Evolutionary conservation across 37 sponge, comb jelly and placozoan species (phyloP).

Genomic region (Chondrilla cf. caribensis): DNA sequence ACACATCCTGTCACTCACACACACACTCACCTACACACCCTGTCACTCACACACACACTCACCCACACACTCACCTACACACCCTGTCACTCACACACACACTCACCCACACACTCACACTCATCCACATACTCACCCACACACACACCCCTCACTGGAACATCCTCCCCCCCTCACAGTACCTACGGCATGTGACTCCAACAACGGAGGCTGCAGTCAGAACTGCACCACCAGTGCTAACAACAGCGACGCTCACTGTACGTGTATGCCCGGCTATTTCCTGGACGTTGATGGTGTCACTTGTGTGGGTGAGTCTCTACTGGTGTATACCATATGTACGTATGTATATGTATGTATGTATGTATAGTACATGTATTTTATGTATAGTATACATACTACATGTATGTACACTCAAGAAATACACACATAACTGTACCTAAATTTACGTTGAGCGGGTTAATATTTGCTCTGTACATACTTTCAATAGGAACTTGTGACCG

Average conservation of each 20-base stretch:
- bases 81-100: too few relatives aligned
- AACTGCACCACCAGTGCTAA: background rate
- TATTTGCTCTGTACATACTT: too few relatives aligned
- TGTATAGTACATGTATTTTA: too few relatives aligned
- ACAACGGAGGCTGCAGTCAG: slow-evolving; percentile 33
- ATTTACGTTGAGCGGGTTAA: background rate
- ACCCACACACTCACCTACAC: too few relatives aligned
- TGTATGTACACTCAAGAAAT: background rate
- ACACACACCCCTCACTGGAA: background rate
- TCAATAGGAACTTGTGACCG: background rate
- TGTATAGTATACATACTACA: background rate
- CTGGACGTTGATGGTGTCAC: slow-evolving; percentile 22
- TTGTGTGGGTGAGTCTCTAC: slow-evolving; percentile 16
- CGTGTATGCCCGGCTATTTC: slow-evolving; percentile 23
- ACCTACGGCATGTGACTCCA: background rate
- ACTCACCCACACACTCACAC: background rate
- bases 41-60: too few relatives aligned
- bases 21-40: too few relatives aligned
- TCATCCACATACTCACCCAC: background rate
- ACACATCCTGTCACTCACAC: too few relatives aligned
- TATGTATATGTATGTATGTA: background rate
- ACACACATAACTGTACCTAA: background rate
- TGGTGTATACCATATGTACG: background rate
- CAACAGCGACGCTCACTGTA: slow-evolving; percentile 22
- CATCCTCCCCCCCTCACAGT: background rate